A percentile compares a stretch with the other conserved stretches of the same genome.
phyloP scores from a whole-genome alignment of 2,888 invertebrate species.

The Nematopogon swammerdamellus region DNA sequence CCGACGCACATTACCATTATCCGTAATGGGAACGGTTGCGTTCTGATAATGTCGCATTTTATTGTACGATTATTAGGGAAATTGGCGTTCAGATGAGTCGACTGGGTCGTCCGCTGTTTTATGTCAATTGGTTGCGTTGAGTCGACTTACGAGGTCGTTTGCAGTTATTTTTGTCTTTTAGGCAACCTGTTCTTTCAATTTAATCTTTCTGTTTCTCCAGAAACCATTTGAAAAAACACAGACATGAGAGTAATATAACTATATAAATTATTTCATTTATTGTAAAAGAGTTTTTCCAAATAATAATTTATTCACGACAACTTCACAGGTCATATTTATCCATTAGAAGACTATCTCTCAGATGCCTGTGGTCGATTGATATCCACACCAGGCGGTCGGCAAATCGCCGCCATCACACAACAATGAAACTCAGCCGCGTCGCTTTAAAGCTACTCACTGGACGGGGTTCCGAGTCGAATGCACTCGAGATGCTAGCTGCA shows the following conservation, averaged over 20 bases:
- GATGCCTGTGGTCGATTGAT: too few species aligned
- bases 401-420: neutral
- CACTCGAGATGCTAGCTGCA: too few species aligned
- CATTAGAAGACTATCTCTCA: too few species aligned
- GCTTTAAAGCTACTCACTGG: conserved; percentile 26
- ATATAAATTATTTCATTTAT: too few species aligned
- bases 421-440: conserved; percentile 16
- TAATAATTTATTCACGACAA: too few species aligned
- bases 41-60: conserved; percentile 50
- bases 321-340: too few species aligned
- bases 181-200: too few species aligned
- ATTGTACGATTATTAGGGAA: conserved; percentile 41
- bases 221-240: too few species aligned
- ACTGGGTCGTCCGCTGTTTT: conserved; percentile 21
- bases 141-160: neutral
- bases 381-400: too few species aligned
- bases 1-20: conserved; percentile 44
- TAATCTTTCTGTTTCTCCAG: too few species aligned
- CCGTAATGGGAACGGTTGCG: conserved; percentile 40
- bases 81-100: conserved; percentile 23
- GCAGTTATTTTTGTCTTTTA: neutral
- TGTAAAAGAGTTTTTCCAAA: too few species aligned
- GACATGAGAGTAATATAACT: too few species aligned
- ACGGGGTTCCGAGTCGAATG: conserved; percentile 17
- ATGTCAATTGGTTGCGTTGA: conserved; percentile 14